These are phyloP conservation scores for Dysidea cf. avara DNA, from an alignment of 37 sponge, comb jelly and placozoan species.

Conservation along the genomic window DNA sequence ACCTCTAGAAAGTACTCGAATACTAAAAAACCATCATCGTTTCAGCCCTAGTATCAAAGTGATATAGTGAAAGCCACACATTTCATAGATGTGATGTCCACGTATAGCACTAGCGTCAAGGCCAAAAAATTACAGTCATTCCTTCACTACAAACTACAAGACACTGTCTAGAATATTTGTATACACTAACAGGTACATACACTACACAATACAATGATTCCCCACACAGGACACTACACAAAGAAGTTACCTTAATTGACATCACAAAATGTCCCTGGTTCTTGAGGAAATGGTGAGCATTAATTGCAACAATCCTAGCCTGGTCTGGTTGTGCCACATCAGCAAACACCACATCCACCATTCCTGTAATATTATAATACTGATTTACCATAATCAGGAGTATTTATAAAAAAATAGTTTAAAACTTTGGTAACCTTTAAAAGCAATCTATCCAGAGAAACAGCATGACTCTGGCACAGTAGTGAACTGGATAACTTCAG, in stretches of 20 bases:
- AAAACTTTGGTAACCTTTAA: background rate
- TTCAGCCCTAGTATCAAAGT: no score
- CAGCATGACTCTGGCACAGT: background rate
- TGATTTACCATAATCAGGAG: no score
- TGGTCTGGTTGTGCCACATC: slow-evolving; percentile 99
- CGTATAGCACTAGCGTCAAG: no score
- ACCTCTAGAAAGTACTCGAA: no score
- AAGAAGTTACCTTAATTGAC: slow-evolving; percentile 93
- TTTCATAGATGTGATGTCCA: no score
- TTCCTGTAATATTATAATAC: slow-evolving; percentile 57
- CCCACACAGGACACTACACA: no score
- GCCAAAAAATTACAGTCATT: no score
- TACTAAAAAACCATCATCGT: no score
- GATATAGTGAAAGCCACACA: no score
- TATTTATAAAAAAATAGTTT: background rate
- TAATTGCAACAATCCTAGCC: slow-evolving; percentile 94
- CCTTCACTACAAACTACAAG: no score
- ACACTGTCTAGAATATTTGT: no score
- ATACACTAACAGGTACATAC: background rate
- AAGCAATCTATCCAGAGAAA: background rate
- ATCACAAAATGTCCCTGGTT: slow-evolving; percentile 98
- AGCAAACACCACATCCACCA: slow-evolving; percentile 98
- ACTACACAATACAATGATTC: background rate
- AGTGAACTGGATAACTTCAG: no score
- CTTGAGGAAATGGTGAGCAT: slow-evolving; percentile 93